Percentiles rank a stretch among this genome's conserved stretches.
phyloP scores from a whole-genome alignment of 2,797 vertebrate species.

The Acanthurus leucopareius region DNA sequence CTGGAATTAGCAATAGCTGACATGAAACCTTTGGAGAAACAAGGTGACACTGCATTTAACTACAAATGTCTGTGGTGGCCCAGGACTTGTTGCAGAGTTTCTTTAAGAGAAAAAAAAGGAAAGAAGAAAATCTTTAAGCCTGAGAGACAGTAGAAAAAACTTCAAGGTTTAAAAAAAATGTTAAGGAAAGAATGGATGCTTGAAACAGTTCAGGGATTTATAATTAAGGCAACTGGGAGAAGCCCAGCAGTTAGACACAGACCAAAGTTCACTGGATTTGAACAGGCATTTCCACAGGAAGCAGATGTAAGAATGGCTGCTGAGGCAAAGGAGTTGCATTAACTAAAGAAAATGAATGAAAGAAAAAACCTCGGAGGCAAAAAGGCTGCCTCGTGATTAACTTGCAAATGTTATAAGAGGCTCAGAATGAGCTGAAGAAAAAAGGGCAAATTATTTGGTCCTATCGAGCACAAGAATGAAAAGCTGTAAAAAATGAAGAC shows the following conservation, averaged over 20 bases:
- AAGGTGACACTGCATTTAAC: too few species aligned
- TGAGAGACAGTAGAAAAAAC: conserved; percentile 12
- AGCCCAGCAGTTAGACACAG: conserved; percentile 31
- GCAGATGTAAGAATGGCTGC: conserved; percentile 11
- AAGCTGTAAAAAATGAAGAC: conserved; percentile 18
- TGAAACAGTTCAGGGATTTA: conserved; percentile 35
- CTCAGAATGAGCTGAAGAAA: neutral
- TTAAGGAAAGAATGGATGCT: conserved; percentile 19
- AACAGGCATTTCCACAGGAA: conserved; percentile 7
- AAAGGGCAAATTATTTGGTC: conserved; percentile 12
- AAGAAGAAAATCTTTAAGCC: neutral
- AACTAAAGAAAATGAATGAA: conserved; percentile 25
- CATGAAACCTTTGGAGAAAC: too few species aligned
- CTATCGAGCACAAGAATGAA: conserved; percentile 1
- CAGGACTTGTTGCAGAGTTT: neutral
- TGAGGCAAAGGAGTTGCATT: conserved; percentile 26
- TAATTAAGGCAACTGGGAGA: conserved; percentile 53
- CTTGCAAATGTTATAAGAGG: conserved; percentile 9
- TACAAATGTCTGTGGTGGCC: neutral
- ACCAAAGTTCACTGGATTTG: conserved; percentile 38
- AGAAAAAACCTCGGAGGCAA: conserved; percentile 6
- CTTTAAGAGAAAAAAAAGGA: neutral
- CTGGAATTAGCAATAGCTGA: too few species aligned
- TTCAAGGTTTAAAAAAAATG: conserved; percentile 11
- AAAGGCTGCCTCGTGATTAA: conserved; percentile 18